Evolutionary conservation across 2,888 invertebrate genomes (phyloP).

Genomic region (Geophilus truncorum): DNA sequence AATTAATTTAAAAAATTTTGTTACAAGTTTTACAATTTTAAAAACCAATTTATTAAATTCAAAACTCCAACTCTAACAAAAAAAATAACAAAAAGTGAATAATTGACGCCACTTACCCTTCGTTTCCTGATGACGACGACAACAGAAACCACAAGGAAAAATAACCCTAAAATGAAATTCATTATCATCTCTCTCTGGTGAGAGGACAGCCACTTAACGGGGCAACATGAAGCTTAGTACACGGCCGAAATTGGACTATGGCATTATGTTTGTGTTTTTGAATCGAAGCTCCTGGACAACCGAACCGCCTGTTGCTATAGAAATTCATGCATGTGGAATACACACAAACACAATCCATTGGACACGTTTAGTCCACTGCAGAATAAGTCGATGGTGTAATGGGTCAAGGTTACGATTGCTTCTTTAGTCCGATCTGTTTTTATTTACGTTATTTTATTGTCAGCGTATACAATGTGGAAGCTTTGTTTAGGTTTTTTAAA

Average conservation of each 20-base stretch:
- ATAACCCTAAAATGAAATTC: background rate
- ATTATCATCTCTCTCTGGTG: background rate
- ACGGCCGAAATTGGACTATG: background rate
- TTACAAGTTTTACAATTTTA: no score
- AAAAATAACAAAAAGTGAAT: background rate
- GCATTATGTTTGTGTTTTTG: background rate
- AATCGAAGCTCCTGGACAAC: constrained; percentile 1
- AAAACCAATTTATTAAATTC: no score
- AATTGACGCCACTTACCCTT: background rate
- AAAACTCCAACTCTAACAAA: no score
- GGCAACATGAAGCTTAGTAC: background rate
- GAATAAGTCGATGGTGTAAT: background rate
- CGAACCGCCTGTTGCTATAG: constrained; percentile 17
- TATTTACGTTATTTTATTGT: no score
- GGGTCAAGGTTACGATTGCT: constrained; percentile 1
- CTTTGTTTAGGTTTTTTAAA: no score
- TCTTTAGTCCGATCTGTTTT: no score
- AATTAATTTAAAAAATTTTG: no score
- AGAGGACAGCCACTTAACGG: background rate
- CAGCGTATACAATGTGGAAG: no score
- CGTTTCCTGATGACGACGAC: background rate
- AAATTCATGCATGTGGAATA: background rate
- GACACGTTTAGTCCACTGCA: background rate
- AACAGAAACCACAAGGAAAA: constrained; percentile 1
- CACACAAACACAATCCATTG: background rate